Evolutionary conservation across 2,888 invertebrate species (phyloP), one percentile per base, ranked within the genome.

Genomic region (Lepas anatifera): DNA sequence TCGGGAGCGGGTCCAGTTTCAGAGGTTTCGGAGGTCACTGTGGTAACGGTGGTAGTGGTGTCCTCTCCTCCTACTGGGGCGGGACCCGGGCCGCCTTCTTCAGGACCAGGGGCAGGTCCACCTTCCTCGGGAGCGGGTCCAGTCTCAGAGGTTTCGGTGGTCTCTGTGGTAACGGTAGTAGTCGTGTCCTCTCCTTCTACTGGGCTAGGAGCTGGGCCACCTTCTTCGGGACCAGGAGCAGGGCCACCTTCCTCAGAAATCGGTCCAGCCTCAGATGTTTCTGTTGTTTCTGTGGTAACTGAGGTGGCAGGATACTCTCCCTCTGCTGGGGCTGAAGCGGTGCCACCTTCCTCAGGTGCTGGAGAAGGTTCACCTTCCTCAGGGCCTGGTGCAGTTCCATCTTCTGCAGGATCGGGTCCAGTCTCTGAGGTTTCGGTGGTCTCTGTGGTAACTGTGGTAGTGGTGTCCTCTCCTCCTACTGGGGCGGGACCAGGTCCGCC

Each of bases 231-330:
- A 18, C 6, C 16, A 46, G 46, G 6, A 7, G 7, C 32, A 18
- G 29, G 29, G 22, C 18, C 39, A 32, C 50, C 22, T 7, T 50
- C 50, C n/a, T n/a, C n/a, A n/a, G n/a, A n/a, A n/a, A n/a, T n/a
- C n/a, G n/a, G n/a, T n/a, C n/a, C n/a, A n/a, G n/a, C n/a, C n/a
- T n/a, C n/a, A n/a, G n/a, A n/a, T n/a, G n/a, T n/a, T n/a, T 35
- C 41, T 39, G n/a, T 2, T 70, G 29, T 22, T 58, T 72, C 16
- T 39, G 68, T 32, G n/a, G 58, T 48, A 25, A 66, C 13, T 18
- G 27, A 32, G 11, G 35, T 41, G 32, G 27, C 63, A 18, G 63
- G n/a, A n/a, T n/a, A n/a, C n/a, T n/a, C n/a, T n/a, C n/a, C n/a
- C n/a, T n/a, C n/a, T n/a, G n/a, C n/a, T n/a, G n/a, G n/a, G n/a